Percentiles rank a stretch among this genome's conserved stretches.
These are phyloP conservation scores for Urosaurus nigricauda DNA, from an alignment of 2,797 vertebrate genomes.

Conservation along the genomic window DNA sequence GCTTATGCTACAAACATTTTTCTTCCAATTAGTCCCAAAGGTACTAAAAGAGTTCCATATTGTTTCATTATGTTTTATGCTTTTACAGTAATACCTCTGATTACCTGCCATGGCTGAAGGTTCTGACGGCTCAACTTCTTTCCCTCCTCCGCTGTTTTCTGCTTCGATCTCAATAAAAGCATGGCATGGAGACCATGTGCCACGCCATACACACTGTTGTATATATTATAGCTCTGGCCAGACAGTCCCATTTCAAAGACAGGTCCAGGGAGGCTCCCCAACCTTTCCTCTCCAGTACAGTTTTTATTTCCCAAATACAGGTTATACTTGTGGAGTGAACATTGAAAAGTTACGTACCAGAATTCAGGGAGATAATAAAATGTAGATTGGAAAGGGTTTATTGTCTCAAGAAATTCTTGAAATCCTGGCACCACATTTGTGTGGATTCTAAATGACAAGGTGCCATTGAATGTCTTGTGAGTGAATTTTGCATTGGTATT, in stretches of 20 bases:
- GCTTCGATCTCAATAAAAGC: not conserved
- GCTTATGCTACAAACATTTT: no score
- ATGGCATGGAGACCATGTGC: not conserved
- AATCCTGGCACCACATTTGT: not conserved
- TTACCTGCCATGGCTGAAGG: not conserved
- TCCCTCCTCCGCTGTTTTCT: no score
- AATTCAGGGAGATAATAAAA: not conserved
- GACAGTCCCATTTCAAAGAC: not conserved
- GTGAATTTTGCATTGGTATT: not conserved
- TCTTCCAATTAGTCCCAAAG: no score
- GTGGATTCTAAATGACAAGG: not conserved
- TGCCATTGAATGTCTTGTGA: not conserved
- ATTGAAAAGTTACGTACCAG: not conserved
- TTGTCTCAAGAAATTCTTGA: not conserved
- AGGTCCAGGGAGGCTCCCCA: not conserved
- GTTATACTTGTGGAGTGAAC: not conserved
- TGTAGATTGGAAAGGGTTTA: not conserved
- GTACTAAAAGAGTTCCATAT: no score
- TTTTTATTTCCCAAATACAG: not conserved
- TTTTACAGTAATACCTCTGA: no score
- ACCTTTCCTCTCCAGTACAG: not conserved
- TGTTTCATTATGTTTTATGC: no score
- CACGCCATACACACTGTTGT: not conserved
- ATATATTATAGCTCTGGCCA: not conserved
- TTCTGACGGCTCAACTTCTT: not conserved